These are phyloP conservation scores for Gymnorhina tibicen DNA, from an alignment of 2,113 vertebrate species.

Conservation along the genomic window DNA sequence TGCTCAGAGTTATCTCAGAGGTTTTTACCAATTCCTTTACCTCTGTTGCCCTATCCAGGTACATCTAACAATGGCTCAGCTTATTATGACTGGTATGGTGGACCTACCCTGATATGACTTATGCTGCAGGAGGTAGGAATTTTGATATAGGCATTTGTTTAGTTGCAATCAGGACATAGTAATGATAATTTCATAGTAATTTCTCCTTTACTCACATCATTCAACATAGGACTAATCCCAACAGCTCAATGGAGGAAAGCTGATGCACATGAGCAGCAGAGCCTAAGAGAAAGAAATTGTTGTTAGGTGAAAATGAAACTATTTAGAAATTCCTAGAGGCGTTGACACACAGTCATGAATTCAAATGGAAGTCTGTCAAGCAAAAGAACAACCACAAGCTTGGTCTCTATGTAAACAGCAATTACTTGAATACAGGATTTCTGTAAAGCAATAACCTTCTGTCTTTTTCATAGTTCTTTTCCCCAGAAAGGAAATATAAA, in stretches of 20 bases:
- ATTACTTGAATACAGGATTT: background rate
- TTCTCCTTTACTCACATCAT: background rate
- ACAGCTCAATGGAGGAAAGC: background rate
- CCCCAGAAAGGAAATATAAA: background rate
- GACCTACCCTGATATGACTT: background rate
- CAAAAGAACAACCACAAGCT: background rate
- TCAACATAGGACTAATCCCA: background rate
- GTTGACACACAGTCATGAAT: background rate
- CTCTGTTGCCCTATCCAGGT: background rate
- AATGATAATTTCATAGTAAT: background rate
- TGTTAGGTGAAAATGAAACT: background rate
- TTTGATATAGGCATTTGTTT: background rate
- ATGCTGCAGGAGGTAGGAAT: background rate
- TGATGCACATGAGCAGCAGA: background rate
- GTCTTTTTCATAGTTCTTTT: background rate
- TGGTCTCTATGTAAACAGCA: background rate
- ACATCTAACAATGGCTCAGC: background rate
- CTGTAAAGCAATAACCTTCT: background rate
- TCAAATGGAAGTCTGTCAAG: background rate
- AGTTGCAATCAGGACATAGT: background rate
- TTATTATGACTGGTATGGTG: background rate
- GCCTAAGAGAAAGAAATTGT: background rate
- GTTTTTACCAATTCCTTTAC: background rate
- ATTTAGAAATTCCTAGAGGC: background rate
- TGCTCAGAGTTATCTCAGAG: background rate